Base-by-base conservation (phyloP, 92 coral and sea anemone genomes). In the Bergia puertoricense region DNA sequence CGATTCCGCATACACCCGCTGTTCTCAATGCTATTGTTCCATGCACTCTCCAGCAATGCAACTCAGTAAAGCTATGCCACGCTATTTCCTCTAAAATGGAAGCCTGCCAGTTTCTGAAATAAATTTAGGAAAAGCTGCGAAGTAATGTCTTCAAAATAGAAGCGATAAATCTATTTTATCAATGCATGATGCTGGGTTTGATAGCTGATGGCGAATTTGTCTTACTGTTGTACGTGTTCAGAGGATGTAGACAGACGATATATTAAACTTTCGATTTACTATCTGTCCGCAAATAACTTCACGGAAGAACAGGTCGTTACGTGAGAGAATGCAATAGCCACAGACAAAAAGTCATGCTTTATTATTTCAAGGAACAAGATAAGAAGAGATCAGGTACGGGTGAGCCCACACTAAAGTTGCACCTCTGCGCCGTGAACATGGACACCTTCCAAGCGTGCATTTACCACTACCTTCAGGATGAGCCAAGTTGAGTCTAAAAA, bases 401-500 rank as follows among this genome's bases (percentile, higher is more conserved):
- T 62, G 8, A 62, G 69, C 23, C 69, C 13, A 62, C 69, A 62
- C 69, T 62, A 4, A 62, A 62, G 69, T 20, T 62, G 6, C 30
- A 62, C 69, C 69, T 23, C 69, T 22, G 69, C 59, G 59, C 59
- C 14, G 59, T 16, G 30, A 6, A 62, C 69, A 62, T 16, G 30
- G 30, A 62, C 69, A 62, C 69, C 30, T 18, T 62, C 8, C 30
- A 2, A 20, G 69, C 3, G 69, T 18, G 6, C 69, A 3, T 20
- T 4, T 48, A 48, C 54, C 69, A 0, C 6, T 62, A 0, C 7
- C 4, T 6, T 20, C n/a, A 62, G 13, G 59, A 67, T 68, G 86
- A 68, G 43, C n/a, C 86, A 82, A 73, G 57, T 56, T 11, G 78
- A 84, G 40, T 71, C 67, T 18, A 84, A 84, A 48, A 71, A 13